phyloP scores from a whole-genome alignment of 2,113 vertebrate genomes.

The Euleptes europaea region DNA sequence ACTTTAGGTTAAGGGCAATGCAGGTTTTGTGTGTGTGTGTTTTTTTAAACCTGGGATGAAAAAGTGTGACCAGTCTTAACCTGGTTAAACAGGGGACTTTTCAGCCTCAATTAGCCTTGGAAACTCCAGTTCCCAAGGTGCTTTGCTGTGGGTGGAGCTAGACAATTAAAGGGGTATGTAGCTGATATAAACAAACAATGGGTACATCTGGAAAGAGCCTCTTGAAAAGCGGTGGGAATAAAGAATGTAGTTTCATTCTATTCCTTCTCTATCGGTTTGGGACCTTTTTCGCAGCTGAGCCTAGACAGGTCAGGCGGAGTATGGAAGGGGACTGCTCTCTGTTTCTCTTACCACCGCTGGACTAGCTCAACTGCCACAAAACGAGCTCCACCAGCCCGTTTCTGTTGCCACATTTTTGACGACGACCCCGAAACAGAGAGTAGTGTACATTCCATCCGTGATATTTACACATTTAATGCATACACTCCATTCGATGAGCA shows the following conservation, averaged over 20 bases:
- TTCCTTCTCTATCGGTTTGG: not conserved
- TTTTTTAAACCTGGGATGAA: not conserved
- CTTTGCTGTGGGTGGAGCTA: not conserved
- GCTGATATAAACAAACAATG: not conserved
- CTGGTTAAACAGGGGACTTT: no score
- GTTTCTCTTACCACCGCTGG: no score
- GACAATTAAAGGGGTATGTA: not conserved
- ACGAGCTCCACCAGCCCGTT: not conserved
- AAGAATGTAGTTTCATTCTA: not conserved
- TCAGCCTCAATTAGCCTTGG: not conserved
- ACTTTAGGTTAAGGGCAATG: not conserved
- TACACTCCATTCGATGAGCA: not conserved
- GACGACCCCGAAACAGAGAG: not conserved
- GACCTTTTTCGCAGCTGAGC: not conserved
- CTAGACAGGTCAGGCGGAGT: not conserved
- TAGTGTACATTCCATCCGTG: not conserved
- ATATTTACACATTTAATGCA: not conserved
- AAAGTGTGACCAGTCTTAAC: not conserved
- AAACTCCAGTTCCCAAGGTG: not conserved
- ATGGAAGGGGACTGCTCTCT: not conserved
- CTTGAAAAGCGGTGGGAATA: not conserved
- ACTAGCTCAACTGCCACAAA: not conserved
- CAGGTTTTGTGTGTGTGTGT: not conserved
- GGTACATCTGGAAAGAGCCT: not conserved
- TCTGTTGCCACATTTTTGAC: not conserved